A percentile compares a stretch with the other conserved stretches of the same genome.
Evolutionary conservation across 2,113 vertebrate genomes (phyloP).

Genomic region (Proteles cristata): DNA sequence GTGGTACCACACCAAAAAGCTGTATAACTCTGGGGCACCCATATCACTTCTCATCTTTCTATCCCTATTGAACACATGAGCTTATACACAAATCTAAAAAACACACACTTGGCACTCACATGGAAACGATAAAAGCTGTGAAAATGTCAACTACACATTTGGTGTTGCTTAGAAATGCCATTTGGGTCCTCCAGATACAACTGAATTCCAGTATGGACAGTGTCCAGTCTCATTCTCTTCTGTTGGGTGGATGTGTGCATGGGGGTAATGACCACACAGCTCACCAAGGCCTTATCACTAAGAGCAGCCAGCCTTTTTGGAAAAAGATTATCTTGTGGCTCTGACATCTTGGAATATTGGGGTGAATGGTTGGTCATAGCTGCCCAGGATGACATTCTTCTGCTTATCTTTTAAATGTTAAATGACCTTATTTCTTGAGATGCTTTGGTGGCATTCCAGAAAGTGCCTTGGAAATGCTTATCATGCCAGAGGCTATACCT

Average conservation of each 20-base stretch:
- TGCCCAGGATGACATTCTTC: neutral
- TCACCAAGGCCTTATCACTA: neutral
- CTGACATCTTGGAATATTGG: neutral
- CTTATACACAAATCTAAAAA: neutral
- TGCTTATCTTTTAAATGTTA: neutral
- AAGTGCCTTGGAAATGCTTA: neutral
- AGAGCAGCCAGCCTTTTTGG: neutral
- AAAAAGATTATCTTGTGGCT: neutral
- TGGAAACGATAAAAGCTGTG: neutral
- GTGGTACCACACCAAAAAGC: neutral
- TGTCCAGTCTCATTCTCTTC: neutral
- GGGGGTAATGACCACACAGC: neutral
- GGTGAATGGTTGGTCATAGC: neutral
- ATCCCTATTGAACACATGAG: neutral
- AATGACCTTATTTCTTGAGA: slow-evolving; percentile 16
- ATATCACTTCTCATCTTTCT: neutral
- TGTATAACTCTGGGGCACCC: neutral
- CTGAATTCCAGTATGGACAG: neutral
- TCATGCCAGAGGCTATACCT: neutral
- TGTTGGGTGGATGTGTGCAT: neutral
- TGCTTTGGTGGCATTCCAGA: neutral
- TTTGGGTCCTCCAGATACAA: neutral
- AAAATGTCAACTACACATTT: neutral
- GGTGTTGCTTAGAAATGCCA: neutral
- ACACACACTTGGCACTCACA: neutral